Conservation (phyloP, 64 coral and sea anemone species). For the Catalaphyllia jardinei region DNA sequence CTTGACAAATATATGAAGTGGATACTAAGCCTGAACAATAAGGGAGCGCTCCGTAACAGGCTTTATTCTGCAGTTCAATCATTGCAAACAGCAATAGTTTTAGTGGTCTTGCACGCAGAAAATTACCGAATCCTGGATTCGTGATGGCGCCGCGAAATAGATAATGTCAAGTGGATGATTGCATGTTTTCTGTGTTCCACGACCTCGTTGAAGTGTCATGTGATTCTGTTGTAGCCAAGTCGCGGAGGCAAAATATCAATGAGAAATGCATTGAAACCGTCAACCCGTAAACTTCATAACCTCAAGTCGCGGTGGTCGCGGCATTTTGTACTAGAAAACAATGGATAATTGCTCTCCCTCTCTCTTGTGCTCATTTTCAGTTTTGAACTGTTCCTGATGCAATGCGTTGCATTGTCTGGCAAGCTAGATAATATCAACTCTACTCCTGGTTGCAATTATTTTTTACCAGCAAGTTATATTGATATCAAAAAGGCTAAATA, state of each 20-base stretch:
- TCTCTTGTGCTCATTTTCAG: neutral
- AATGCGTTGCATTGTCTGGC: neutral
- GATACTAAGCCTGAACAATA: neutral
- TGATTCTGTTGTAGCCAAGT: constrained; percentile 6
- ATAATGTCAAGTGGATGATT: constrained; percentile 19
- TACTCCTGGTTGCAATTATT: constrained; percentile 31
- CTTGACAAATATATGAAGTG: neutral
- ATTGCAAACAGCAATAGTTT: neutral
- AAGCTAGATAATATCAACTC: constrained; percentile 17
- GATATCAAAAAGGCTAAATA: constrained; percentile 34
- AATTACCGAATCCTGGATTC: neutral
- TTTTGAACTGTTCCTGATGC: neutral
- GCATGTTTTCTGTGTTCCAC: constrained; percentile 3
- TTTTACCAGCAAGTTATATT: constrained; percentile 39
- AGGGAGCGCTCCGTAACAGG: neutral
- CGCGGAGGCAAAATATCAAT: constrained; percentile 16
- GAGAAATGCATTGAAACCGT: neutral
- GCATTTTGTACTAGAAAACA: neutral
- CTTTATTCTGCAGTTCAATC: neutral
- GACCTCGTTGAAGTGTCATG: constrained; percentile 19
- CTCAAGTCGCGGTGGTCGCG: neutral
- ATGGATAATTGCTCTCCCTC: neutral
- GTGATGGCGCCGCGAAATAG: constrained; percentile 8
- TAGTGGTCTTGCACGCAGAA: neutral
- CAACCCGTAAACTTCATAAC: neutral